phyloP scores from a whole-genome alignment of 1,140 invertebrate species.

The Himalopsyche phryganea region DNA sequence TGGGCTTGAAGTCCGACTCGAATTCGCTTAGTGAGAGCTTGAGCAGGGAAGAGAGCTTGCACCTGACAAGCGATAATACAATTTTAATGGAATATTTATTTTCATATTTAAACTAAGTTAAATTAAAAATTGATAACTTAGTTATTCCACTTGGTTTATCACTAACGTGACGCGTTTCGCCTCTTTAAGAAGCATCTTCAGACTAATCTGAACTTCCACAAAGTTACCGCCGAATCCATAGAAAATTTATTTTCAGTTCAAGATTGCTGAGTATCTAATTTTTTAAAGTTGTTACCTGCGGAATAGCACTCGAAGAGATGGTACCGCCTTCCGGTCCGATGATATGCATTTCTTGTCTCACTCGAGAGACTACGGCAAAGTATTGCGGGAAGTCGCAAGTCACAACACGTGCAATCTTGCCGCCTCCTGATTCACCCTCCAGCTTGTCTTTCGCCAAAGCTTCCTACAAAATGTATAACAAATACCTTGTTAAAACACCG shows the following conservation, averaged over 20 bases:
- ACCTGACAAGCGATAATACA: no score
- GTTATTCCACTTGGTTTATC: no score
- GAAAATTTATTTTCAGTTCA: no score
- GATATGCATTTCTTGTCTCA: slow-evolving; percentile 89
- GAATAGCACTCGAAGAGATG: slow-evolving; percentile 89
- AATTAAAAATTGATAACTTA: no score
- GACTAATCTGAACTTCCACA: no score
- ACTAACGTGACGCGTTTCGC: no score
- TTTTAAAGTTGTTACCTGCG: slow-evolving; percentile 64
- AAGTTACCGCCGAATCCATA: no score
- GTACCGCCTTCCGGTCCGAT: slow-evolving; percentile 94
- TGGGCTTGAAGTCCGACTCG: slow-evolving; percentile 95
- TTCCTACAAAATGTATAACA: slow-evolving; percentile 59
- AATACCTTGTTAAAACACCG: no score
- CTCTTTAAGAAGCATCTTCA: no score
- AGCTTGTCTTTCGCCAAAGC: slow-evolving; percentile 83
- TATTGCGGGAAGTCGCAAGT: slow-evolving; percentile 97
- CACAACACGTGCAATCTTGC: slow-evolving; percentile 71
- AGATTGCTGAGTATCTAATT: no score
- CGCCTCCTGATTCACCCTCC: slow-evolving; percentile 66
- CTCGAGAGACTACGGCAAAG: slow-evolving; percentile 89
- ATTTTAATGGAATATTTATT: no score
- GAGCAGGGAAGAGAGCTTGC: slow-evolving; percentile 91
- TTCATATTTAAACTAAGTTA: no score
- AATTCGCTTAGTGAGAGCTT: slow-evolving; percentile 93